phyloP scores from a whole-genome alignment of 64 coral and sea anemone species.

The Pocillopora verrucosa region DNA sequence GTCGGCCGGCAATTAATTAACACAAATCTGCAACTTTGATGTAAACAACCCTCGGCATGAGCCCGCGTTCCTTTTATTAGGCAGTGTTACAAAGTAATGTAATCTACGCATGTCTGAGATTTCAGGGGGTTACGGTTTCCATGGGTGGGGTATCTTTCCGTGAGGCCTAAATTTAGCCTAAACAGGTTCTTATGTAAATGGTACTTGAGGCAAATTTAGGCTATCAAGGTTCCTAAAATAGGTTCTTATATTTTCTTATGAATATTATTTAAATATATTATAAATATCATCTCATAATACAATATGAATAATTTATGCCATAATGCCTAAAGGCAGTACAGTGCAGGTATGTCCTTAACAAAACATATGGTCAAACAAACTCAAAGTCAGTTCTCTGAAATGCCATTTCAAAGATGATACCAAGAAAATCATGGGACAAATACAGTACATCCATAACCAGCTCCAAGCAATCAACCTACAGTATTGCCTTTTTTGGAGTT shows the following conservation, averaged over 20 bases:
- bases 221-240: conserved; percentile 9
- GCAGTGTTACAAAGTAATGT: no score
- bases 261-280: conserved; percentile 3
- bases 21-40: no score
- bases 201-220: neutral
- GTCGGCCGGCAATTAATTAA: no score
- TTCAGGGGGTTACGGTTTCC: no score
- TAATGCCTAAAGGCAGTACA: conserved; percentile 28
- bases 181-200: no score
- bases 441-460: conserved; percentile 4
- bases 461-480: conserved; percentile 30
- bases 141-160: no score
- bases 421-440: conserved; percentile 44
- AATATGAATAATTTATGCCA: conserved; percentile 35
- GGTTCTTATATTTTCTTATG: conserved; percentile 16
- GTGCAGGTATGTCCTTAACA: conserved; percentile 25
- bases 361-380: conserved; percentile 20
- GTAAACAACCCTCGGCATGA: no score
- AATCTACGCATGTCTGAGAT: no score
- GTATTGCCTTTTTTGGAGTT: conserved; percentile 1
- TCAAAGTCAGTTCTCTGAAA: conserved; percentile 32
- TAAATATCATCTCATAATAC: conserved; percentile 18
- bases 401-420: conserved; percentile 53
- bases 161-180: no score
- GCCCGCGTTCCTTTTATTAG: no score